Base-by-base conservation (phyloP, 2,113 vertebrate species). In the Collichthys lucidus region DNA sequence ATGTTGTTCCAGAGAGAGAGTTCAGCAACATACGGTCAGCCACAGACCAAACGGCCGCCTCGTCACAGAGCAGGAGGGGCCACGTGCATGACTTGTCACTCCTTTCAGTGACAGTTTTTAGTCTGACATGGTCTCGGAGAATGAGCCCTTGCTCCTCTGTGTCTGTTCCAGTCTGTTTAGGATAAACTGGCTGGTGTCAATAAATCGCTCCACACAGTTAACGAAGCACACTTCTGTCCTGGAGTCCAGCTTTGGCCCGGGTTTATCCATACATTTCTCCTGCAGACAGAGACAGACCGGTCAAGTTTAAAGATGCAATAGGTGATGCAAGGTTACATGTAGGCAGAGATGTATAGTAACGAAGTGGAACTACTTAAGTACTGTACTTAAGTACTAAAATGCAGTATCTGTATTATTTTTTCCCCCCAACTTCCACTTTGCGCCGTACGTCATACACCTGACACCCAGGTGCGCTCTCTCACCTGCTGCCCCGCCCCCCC, bases 251-350 rank as follows among this genome's bases (percentile, higher is more conserved):
- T 98, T 99, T 29, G 98, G 97, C 3, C 97, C 97, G 3, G 98
- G 97, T 88, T 98, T 99, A 83, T 99, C 98, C 96, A 99, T 98
- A 89, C 98, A 99, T 78, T 98, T 98, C 79, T 99, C 98, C 98
- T 99, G 92, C 65, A 86, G 84, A 90, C 61, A 92, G 2, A 70
- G 7, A 86, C 5, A 65, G 11, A 40, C 35, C 35, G 70, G 2
- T 17, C 4, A 11, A 40, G 35, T 52, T 69, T 17, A 4, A 4
- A 47, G 4, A 1, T 22, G 11, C 26, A 56, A 14, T 24, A 0
- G n/a, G 16, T 50, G 9, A 49, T 19, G 31, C 17, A 50, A 8
- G n/a, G n/a, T 40, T 40, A 40, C 35, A 40, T 40, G 14, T 26
- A 15, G 40, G 26, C 24, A 26, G 24, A 26, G 24, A 26, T 26